Percentiles rank a stretch among this genome's conserved stretches.
These are phyloP conservation scores for Spilarctia lutea DNA, from an alignment of 2,888 invertebrate genomes.

Conservation along the genomic window DNA sequence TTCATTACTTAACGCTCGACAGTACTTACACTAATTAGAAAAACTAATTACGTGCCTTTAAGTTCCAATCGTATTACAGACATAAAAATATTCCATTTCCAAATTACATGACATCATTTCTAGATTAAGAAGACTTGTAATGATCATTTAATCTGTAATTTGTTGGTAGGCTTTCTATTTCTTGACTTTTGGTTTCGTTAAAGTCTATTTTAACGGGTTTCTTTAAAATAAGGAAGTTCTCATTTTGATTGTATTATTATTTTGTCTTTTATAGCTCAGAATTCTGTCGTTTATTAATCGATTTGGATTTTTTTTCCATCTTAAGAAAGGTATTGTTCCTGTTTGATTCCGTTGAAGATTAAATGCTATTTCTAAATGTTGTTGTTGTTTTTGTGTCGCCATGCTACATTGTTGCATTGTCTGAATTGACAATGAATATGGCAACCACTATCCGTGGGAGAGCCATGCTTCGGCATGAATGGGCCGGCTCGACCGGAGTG, in stretches of 20 bases:
- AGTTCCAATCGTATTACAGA: slow-evolving; percentile 58
- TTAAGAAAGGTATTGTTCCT: no score
- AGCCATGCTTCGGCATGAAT: no score
- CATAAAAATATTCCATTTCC: slow-evolving; percentile 52
- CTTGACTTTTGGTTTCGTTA: slow-evolving; percentile 1
- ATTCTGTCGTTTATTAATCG: no score
- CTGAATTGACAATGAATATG: no score
- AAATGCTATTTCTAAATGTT: no score
- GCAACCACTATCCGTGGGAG: no score
- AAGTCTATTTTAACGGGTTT: not conserved
- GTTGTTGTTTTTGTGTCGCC: no score
- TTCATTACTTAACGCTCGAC: slow-evolving; percentile 30
- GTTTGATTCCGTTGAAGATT: no score
- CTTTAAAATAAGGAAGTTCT: not conserved
- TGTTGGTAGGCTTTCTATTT: not conserved
- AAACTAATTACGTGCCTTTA: slow-evolving; percentile 56
- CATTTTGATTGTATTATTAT: not conserved
- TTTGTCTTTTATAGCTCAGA: no score
- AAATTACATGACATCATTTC: slow-evolving; percentile 47
- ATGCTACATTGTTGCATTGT: no score
- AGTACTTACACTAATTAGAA: slow-evolving; percentile 70
- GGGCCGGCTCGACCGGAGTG: no score
- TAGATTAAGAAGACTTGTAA: slow-evolving; percentile 30
- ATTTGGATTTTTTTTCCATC: no score
- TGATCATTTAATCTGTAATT: slow-evolving; percentile 27